Base-by-base conservation (phyloP, 2,888 invertebrate species). In the Tetragonula carbonaria region DNA sequence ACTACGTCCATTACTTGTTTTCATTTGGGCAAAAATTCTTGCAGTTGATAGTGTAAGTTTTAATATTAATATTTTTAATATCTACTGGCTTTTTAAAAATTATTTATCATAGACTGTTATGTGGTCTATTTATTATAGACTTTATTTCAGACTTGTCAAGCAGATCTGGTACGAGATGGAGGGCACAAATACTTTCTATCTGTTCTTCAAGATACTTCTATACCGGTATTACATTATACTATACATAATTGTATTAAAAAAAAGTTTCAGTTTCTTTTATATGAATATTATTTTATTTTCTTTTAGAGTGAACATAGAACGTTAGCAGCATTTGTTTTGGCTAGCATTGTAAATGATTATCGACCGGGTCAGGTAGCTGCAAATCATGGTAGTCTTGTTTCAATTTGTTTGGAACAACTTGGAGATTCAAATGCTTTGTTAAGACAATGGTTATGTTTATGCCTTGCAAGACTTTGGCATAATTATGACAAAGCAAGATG, bases 21-120 rank as follows among this genome's bases (percentile, higher is more conserved):
- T 99, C 95, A 99, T 99, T 91, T 99, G 99, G 99, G 99, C 99
- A 28, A 99, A 99, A 95, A 99, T 99, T 91, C 95, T 99, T 80
- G 99, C 99, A 53, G 98, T 99, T 8, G 99, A 99, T 94, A 97
- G 97, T 94, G 98, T 98, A 93, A 96, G 96, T 96, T 67, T 59
- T 67, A 51, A 75, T 38, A 38, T 78, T 51, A 55, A 4, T 18
- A 67, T 51, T 53, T 51, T 16, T 16, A 23, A 55, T n/a, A 21
- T 21, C 13, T 18, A 45, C 45, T 6, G 11, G 38, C 6, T 2
- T 18, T 66, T 51, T 5, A 68, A 53, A 21, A 70, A 62, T 68
- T 50, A 53, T 66, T 38, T n/a, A 57, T 21, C 21, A 14, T 62
- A 45, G 8, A 45, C 45, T 45, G 45, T 45, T 45, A 45, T 45